Conservation (phyloP, 2,113 vertebrate species). For the Crotophaga sulcirostris region DNA sequence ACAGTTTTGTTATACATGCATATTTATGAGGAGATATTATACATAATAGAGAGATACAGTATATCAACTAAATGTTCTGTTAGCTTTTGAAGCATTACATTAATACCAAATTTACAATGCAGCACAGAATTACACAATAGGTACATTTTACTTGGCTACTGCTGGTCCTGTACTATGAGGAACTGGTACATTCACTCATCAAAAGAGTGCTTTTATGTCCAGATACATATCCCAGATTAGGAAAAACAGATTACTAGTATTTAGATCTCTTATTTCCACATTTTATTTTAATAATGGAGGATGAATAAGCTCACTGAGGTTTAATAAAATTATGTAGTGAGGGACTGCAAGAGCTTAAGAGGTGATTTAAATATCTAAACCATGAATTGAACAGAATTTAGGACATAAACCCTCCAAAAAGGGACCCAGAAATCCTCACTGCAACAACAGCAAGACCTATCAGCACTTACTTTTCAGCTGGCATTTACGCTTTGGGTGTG, state of each 20-base stretch:
- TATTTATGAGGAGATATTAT: slow-evolving; percentile 45
- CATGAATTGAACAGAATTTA: neutral
- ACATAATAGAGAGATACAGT: slow-evolving; percentile 45
- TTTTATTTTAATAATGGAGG: neutral
- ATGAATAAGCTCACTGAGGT: neutral
- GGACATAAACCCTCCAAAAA: neutral
- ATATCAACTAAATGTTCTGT: slow-evolving; percentile 40
- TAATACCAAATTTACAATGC: neutral
- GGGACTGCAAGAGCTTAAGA: neutral
- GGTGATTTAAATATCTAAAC: slow-evolving; percentile 10
- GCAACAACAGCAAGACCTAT: neutral
- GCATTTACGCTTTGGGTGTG: neutral
- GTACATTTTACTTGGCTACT: neutral
- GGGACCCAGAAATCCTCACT: neutral
- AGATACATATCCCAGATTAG: neutral
- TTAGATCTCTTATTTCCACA: neutral
- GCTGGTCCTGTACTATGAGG: neutral
- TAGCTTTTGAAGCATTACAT: slow-evolving; percentile 36
- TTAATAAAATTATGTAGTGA: neutral
- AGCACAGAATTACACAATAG: slow-evolving; percentile 15
- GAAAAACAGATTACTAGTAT: neutral
- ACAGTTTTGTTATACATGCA: slow-evolving; percentile 38
- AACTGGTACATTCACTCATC: neutral
- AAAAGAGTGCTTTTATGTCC: neutral
- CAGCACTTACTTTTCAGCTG: neutral